Conservation (phyloP, 2,797 vertebrate species). For the Brachyalestes nurse region DNA sequence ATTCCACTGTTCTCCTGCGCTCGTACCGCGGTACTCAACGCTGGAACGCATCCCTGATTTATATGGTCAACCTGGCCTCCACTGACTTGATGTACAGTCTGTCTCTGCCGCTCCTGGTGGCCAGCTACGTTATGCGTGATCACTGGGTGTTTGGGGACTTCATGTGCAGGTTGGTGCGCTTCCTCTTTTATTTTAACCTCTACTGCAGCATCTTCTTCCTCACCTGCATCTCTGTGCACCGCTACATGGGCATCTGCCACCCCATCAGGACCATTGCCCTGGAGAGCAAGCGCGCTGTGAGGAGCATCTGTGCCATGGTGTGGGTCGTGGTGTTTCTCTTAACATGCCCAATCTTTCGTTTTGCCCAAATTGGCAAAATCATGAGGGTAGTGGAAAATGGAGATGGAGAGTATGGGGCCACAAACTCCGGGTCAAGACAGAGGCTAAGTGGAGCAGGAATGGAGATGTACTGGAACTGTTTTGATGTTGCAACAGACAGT, state of each 20-base stretch:
- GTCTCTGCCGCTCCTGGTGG: conserved; percentile 83
- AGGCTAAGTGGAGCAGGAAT: neutral
- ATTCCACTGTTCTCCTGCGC: conserved; percentile 80
- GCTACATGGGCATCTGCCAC: conserved; percentile 86
- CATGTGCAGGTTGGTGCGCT: conserved; percentile 85
- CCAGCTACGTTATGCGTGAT: conserved; percentile 84
- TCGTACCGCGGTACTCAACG: conserved; percentile 73
- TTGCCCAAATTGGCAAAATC: conserved; percentile 73
- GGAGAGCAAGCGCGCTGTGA: conserved; percentile 80
- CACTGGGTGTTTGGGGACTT: conserved; percentile 85
- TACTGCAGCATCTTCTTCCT: conserved; percentile 87
- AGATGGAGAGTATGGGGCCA: conserved; percentile 16
- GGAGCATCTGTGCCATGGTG: conserved; percentile 76
- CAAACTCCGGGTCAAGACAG: conserved; percentile 20
- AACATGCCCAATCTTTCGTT: conserved; percentile 83
- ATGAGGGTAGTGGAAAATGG: conserved; percentile 43
- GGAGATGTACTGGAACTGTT: conserved; percentile 76
- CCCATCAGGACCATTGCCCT: conserved; percentile 82
- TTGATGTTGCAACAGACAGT: conserved; percentile 81
- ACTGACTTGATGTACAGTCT: conserved; percentile 87
- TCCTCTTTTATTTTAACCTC: conserved; percentile 87
- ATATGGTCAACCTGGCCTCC: conserved; percentile 86
- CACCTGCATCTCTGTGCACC: conserved; percentile 83
- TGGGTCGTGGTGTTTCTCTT: conserved; percentile 82
- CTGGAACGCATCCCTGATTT: conserved; percentile 85